These are phyloP conservation scores for Myotis vivesi DNA, from an alignment of 2,797 vertebrate genomes.

Conservation along the genomic window DNA sequence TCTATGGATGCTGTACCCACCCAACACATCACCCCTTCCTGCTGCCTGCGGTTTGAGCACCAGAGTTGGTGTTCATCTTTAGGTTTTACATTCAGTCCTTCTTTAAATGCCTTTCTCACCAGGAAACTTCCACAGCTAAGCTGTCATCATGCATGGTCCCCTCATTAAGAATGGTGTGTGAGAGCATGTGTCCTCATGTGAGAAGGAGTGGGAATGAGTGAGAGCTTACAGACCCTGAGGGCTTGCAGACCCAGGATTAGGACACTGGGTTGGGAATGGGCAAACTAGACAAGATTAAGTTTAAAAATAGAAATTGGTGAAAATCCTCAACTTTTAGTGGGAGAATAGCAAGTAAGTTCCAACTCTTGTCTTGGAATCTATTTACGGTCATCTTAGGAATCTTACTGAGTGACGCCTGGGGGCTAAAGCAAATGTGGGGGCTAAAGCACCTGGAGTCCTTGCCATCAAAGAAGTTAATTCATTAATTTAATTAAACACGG, in stretches of 20 bases:
- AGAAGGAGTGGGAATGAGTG: neutral
- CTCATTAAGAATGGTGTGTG: neutral
- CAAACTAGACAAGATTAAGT: neutral
- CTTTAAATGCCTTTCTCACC: neutral
- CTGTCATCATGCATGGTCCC: neutral
- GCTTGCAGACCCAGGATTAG: fast-evolving
- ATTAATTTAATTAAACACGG: constrained; percentile 76
- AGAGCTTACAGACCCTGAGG: neutral
- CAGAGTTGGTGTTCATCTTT: neutral
- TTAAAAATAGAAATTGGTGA: neutral
- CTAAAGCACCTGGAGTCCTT: neutral
- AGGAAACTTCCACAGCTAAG: neutral
- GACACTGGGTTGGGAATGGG: neutral
- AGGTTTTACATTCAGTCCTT: neutral
- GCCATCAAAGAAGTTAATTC: constrained; percentile 39
- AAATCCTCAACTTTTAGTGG: neutral
- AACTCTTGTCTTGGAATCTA: neutral
- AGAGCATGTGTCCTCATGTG: neutral
- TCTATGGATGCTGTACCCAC: neutral
- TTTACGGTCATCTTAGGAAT: neutral
- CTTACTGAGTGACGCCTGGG: neutral
- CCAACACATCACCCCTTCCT: neutral
- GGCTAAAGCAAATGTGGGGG: neutral
- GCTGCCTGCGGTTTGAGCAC: neutral
- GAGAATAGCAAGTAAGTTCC: neutral